These are phyloP conservation scores for Synergus umbraculus DNA, from an alignment of 2,888 invertebrate species.

Conservation along the genomic window DNA sequence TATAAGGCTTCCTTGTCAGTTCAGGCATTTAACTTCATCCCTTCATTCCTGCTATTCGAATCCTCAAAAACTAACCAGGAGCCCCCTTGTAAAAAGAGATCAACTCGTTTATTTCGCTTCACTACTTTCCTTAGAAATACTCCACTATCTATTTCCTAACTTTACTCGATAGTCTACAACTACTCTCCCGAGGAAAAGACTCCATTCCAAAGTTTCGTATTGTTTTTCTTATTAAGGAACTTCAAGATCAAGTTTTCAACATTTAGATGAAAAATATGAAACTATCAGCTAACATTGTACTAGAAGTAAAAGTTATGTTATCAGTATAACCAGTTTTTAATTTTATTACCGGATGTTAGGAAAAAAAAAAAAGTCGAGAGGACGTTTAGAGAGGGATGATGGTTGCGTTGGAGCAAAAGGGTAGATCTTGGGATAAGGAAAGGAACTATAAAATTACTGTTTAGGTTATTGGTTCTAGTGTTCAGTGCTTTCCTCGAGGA, in stretches of 20 bases:
- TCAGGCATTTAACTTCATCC: constrained; percentile 16
- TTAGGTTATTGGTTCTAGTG: constrained; percentile 4
- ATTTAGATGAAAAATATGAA: no score
- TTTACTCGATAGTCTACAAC: background rate
- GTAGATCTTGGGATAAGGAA: background rate
- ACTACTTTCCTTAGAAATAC: constrained; percentile 5
- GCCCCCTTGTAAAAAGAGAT: constrained; percentile 15
- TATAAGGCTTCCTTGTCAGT: constrained; percentile 47
- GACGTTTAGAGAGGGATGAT: background rate
- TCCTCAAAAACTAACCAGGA: background rate
- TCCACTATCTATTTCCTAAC: background rate
- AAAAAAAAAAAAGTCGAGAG: no score
- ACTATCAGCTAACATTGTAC: no score
- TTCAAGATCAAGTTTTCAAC: background rate
- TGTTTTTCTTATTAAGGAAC: background rate
- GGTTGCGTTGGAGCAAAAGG: background rate
- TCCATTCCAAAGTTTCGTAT: background rate
- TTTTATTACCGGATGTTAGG: no score
- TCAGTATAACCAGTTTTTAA: no score
- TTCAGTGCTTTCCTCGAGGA: constrained; percentile 27
- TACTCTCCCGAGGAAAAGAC: background rate
- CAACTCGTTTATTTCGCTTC: background rate
- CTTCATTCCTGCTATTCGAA: constrained; percentile 8
- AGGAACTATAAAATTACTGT: constrained; percentile 19
- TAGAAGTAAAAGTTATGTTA: no score